Percentiles rank a stretch among this genome's conserved stretches.
These are phyloP conservation scores for Gorsachius magnificus DNA, from an alignment of 2,797 vertebrate genomes.

Conservation along the genomic window DNA sequence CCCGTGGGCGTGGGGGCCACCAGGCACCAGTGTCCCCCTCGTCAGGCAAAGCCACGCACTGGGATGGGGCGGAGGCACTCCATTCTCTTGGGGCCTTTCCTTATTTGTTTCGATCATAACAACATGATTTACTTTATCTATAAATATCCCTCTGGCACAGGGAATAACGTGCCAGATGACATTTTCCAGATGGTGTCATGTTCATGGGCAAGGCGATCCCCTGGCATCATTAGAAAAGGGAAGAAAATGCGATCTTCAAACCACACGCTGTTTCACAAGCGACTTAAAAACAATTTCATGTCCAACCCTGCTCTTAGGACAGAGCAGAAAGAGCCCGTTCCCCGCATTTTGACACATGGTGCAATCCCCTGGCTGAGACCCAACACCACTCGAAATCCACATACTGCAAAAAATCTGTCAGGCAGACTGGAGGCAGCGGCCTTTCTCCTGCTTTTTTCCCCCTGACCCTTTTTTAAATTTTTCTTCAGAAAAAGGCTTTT, in stretches of 20 bases:
- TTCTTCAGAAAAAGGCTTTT: neutral
- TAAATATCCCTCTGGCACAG: conserved; percentile 15
- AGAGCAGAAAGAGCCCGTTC: neutral
- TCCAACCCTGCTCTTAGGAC: neutral
- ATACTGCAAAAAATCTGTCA: neutral
- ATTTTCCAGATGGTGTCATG: conserved; percentile 14
- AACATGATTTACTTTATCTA: conserved; percentile 14
- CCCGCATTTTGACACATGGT: rapidly evolving
- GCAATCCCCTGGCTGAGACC: neutral
- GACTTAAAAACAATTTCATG: neutral
- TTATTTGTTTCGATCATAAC: neutral
- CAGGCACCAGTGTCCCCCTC: neutral
- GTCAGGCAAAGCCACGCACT: neutral
- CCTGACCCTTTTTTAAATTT: neutral
- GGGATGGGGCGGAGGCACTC: neutral
- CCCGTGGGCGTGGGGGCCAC: neutral
- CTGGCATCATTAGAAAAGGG: neutral
- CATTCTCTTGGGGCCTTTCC: neutral
- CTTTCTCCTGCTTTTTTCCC: neutral
- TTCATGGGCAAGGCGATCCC: neutral
- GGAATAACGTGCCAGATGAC: neutral
- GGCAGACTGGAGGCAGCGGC: neutral
- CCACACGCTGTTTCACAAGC: neutral
- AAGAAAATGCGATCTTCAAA: neutral
- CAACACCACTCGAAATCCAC: neutral